Base-by-base conservation (phyloP, 1,140 invertebrate species). In the Drosophila oshimai region DNA sequence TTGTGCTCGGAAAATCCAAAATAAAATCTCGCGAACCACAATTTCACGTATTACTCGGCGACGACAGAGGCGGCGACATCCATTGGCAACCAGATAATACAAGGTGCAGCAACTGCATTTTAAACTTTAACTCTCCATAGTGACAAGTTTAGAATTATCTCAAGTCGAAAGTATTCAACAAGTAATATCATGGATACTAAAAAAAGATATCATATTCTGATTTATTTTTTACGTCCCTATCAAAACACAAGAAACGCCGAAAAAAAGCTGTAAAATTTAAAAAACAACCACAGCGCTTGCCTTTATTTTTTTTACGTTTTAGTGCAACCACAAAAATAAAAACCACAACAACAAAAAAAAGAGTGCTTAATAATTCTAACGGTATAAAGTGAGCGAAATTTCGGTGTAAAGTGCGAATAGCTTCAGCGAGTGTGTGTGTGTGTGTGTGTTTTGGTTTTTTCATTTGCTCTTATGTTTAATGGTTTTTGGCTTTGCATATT, bases 351-450 rank as follows among this genome's bases (percentile, higher is more conserved):
- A 24, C 18, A 24, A 33, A 22, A 36, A 10, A 20, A 18, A 37
- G 22, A 64, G 55, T 70, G 47, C 29, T 54, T 71, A 47, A 67
- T 54, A 65, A 67, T 55, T 71, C 57, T 54, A 79, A 86, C 70
- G 80, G 79, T 86, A 86, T 79, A 74, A 86, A 73, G 41, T 55
- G 57, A 60, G 51, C 55, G 47, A 10, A 41, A 71, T 55, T 58
- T 31, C 13, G 41, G 41, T 44, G 22, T 44, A 68, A 69, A 68
- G 65, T 69, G 54, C 53, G 28, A 58, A 44, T 39, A 57, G 45
- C 33, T 62, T 62, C 45, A 49, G 26, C 13, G 9, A 44, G 44
- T 65, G 58, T 49, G 57, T 36, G 45, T 26, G 45, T 49, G 7
- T 34, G n/a, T n/a, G n/a, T n/a, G n/a, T 44, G 1, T 61, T 49